Evolutionary conservation across 2,797 vertebrate genomes (phyloP).

Genomic region (Crypturellus tataupa): DNA sequence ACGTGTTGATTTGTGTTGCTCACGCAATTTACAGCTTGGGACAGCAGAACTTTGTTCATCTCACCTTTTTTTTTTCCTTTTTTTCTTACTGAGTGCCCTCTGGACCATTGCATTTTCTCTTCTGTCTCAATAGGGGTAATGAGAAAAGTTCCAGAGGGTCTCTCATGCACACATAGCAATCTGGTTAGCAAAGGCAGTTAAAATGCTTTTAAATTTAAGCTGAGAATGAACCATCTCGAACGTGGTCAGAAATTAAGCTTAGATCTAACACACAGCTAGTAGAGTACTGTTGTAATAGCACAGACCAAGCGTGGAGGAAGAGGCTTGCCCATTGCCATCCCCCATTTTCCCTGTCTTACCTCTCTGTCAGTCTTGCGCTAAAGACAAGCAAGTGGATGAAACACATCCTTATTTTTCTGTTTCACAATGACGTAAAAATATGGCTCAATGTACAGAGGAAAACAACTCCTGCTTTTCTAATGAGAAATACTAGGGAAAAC

Average conservation of each 20-base stretch:
- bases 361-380: not conserved
- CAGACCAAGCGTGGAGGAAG: not conserved
- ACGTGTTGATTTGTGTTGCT: not conserved
- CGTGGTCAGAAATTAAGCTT: not conserved
- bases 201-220: not conserved
- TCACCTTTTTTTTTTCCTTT: not conserved
- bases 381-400: not conserved
- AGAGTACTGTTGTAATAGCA: not conserved
- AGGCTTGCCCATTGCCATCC: not conserved
- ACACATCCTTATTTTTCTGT: not conserved
- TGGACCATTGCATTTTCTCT: not conserved
- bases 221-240: not conserved
- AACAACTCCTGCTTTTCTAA: not conserved
- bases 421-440: not conserved
- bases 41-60: not conserved
- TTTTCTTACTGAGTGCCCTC: not conserved
- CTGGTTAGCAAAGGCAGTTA: conserved; percentile 1
- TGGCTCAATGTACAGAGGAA: not conserved
- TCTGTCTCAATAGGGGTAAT: not conserved
- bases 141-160: not conserved
- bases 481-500: not conserved
- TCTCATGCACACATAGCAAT: not conserved
- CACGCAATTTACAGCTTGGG: not conserved
- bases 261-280: not conserved
- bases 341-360: not conserved